Conservation (phyloP, 2,113 vertebrate genomes). For the Rhinogobius similis region DNA sequence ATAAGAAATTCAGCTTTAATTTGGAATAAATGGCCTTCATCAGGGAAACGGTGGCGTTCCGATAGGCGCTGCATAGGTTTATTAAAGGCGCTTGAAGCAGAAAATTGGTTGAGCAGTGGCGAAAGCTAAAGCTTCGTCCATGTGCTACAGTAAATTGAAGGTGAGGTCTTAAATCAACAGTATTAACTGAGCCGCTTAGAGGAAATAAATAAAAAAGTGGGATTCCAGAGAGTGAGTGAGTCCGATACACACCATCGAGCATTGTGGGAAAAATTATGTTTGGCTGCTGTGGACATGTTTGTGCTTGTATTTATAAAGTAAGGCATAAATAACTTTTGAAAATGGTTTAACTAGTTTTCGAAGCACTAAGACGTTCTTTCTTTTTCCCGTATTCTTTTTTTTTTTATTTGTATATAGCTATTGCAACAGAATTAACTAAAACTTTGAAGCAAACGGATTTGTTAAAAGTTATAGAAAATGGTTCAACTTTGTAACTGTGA, state of each 20-base stretch:
- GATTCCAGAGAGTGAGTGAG: conserved; percentile 13
- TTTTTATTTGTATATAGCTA: neutral
- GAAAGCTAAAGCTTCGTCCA: conserved; percentile 64
- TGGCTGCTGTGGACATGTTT: neutral
- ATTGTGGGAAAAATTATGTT: neutral
- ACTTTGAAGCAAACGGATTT: neutral
- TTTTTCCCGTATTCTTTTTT: neutral
- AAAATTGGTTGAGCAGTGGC: conserved; percentile 75
- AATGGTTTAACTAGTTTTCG: conserved; percentile 1
- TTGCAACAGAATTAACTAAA: neutral
- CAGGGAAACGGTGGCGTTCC: conserved; percentile 65
- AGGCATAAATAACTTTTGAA: neutral
- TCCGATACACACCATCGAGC: conserved; percentile 6
- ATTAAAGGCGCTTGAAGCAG: conserved; percentile 80
- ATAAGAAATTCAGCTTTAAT: conserved; percentile 81
- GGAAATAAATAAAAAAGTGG: conserved; percentile 44
- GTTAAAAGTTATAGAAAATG: neutral
- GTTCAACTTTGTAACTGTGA: neutral
- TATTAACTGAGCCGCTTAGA: conserved; percentile 71
- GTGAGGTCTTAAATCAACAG: conserved; percentile 77
- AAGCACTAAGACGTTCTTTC: neutral
- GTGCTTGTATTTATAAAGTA: neutral
- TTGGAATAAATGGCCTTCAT: conserved; percentile 82
- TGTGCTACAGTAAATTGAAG: conserved; percentile 71
- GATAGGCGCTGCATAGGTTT: conserved; percentile 69